phyloP scores from a whole-genome alignment of 1,140 invertebrate genomes.

The Drosophila santomea region DNA sequence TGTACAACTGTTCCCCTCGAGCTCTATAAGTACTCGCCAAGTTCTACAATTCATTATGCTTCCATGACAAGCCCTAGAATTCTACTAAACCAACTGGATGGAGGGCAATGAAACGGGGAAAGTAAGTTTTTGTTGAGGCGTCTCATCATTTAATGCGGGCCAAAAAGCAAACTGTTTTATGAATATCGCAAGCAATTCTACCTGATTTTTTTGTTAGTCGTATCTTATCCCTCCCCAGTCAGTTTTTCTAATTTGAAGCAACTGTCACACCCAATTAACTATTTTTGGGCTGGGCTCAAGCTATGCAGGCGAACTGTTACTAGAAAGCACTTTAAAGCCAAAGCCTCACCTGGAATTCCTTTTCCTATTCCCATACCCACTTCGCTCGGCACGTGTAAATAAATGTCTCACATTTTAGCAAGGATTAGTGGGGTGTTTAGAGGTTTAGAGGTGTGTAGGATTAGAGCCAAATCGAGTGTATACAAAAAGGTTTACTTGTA shows the following conservation, averaged over 20 bases:
- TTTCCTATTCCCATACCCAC: conserved; percentile 1
- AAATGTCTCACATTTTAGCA: conserved; percentile 49
- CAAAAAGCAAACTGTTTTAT: conserved; percentile 2
- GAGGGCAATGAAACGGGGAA: neutral
- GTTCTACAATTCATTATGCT: conserved; percentile 32
- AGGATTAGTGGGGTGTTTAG: conserved; percentile 29
- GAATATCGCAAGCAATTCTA: neutral
- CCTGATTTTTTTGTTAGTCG: neutral
- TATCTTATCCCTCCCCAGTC: neutral
- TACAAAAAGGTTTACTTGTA: conserved; percentile 55
- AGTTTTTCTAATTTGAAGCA: conserved; percentile 24
- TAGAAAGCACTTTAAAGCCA: conserved; percentile 68
- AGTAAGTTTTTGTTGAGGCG: neutral
- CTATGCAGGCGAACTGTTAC: conserved; percentile 60
- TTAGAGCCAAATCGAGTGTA: conserved; percentile 47
- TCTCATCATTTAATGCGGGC: neutral
- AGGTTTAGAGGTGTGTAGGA: conserved; percentile 48
- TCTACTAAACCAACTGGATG: conserved; percentile 15
- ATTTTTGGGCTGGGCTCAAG: conserved; percentile 20
- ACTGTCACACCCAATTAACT: conserved; percentile 4
- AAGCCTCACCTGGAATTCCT: conserved; percentile 30
- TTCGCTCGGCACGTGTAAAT: conserved; percentile 40
- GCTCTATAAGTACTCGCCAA: conserved; percentile 22
- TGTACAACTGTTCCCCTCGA: conserved; percentile 25
- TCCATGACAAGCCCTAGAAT: conserved; percentile 23